These are phyloP conservation scores for Nycticebus coucang DNA, from an alignment of 2,113 vertebrate genomes.

Conservation along the genomic window DNA sequence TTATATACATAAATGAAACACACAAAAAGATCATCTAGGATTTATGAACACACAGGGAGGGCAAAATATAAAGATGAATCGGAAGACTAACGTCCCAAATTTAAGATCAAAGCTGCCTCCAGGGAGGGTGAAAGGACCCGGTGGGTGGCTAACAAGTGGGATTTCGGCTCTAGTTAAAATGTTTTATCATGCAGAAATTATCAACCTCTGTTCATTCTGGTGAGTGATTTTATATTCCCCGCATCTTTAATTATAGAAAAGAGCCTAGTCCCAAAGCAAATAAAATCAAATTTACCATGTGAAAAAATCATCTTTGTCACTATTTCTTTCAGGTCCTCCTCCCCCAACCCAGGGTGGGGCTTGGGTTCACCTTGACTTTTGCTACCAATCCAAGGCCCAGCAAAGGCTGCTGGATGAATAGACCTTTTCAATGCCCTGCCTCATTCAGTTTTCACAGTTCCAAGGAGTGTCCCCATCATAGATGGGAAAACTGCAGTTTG, in stretches of 20 bases:
- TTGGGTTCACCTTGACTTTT: neutral
- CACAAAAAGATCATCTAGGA: neutral
- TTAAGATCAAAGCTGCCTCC: neutral
- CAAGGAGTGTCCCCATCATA: neutral
- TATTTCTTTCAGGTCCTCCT: neutral
- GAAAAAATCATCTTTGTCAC: neutral
- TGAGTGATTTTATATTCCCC: neutral
- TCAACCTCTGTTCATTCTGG: slow-evolving; percentile 27
- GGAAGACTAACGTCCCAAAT: neutral
- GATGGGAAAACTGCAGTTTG: neutral
- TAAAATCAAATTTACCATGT: slow-evolving; percentile 3
- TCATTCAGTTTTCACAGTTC: neutral
- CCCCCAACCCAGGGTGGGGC: rapidly evolving
- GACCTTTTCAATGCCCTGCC: rapidly evolving
- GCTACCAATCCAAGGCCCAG: neutral
- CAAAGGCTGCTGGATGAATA: neutral
- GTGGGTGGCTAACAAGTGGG: neutral
- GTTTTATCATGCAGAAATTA: slow-evolving; percentile 37
- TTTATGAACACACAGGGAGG: neutral
- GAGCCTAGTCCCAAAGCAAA: slow-evolving; percentile 24
- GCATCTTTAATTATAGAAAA: slow-evolving; percentile 56
- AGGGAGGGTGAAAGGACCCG: neutral
- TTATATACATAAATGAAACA: neutral
- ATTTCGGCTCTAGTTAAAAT: neutral
- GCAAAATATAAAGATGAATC: neutral